Conservation (phyloP, 2,888 invertebrate genomes). For the Polydrusus tereticollis region DNA sequence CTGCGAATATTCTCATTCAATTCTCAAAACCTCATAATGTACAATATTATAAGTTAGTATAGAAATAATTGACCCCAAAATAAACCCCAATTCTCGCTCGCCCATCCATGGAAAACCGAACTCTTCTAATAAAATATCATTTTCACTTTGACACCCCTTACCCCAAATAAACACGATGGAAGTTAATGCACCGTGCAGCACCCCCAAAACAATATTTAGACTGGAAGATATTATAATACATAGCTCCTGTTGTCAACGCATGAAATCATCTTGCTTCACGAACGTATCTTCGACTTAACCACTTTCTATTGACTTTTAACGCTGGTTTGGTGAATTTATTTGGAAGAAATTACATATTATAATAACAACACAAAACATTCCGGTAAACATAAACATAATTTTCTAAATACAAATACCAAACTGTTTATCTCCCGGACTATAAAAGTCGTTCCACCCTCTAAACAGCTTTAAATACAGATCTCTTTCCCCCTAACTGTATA, state of each 20-base stretch:
- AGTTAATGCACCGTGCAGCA: constrained; percentile 57
- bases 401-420: neutral
- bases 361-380: too few species aligned
- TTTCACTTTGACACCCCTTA: constrained; percentile 53
- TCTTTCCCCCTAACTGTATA: constrained; percentile 49
- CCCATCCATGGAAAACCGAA: constrained; percentile 23
- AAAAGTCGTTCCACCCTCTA: constrained; percentile 36
- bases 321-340: too few species aligned
- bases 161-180: constrained; percentile 62
- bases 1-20: too few species aligned
- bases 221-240: constrained; percentile 24
- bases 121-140: constrained; percentile 52
- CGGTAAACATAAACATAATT: too few species aligned
- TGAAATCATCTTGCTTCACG: too few species aligned
- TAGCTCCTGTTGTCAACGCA: neutral
- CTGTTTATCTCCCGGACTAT: constrained; percentile 39
- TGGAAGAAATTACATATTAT: too few species aligned
- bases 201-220: constrained; percentile 33
- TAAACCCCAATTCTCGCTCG: constrained; percentile 9
- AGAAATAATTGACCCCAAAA: constrained; percentile 12
- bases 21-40: neutral
- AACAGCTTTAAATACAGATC: constrained; percentile 50
- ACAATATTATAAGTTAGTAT: neutral
- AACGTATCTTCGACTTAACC: too few species aligned
- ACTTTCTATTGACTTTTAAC: too few species aligned